These are phyloP conservation scores for Sepioteuthis lessoniana DNA, from an alignment of 2,888 invertebrate species.

Conservation along the genomic window DNA sequence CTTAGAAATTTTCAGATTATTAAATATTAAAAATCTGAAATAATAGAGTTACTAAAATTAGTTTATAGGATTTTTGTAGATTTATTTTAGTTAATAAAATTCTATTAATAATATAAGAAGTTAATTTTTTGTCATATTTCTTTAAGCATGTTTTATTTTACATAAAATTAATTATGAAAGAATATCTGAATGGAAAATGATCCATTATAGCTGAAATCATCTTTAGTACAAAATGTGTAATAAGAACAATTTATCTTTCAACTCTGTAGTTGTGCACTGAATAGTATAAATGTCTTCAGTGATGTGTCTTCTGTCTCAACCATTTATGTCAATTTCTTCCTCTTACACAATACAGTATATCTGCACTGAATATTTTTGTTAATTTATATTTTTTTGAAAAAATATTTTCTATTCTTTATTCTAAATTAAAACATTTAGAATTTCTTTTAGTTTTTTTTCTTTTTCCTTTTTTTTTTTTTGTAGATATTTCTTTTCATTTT, in stretches of 20 bases:
- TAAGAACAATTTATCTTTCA: no score
- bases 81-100: neutral
- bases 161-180: neutral
- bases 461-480: neutral
- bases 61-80: neutral
- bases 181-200: neutral
- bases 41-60: neutral
- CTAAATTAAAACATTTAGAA: neutral
- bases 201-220: neutral
- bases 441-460: neutral
- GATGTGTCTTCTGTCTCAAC: no score
- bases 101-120: neutral
- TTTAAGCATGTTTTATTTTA: neutral
- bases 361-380: slow-evolving; percentile 24
- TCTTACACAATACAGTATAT: neutral
- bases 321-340: no score
- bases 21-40: neutral
- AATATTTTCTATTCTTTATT: neutral
- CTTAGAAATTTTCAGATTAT: neutral
- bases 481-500: neutral
- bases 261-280: no score
- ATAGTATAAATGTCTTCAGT: no score
- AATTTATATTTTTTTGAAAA: neutral
- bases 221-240: no score
- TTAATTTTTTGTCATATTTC: neutral